phyloP scores from a whole-genome alignment of 2,888 invertebrate genomes.

The Nemurella pictetii region DNA sequence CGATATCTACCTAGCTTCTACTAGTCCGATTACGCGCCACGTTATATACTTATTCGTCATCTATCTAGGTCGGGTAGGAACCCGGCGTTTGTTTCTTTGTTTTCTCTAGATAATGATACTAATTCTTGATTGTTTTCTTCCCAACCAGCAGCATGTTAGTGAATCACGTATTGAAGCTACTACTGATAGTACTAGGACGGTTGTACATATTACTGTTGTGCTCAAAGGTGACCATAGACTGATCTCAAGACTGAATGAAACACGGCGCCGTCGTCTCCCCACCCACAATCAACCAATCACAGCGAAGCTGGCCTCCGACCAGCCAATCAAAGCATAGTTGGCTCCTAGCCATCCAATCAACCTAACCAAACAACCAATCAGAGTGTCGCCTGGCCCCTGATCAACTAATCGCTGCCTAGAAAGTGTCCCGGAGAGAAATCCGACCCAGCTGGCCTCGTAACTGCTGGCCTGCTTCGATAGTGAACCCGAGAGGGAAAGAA shows the following conservation, averaged over 20 bases:
- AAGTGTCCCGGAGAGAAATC: too few relatives aligned
- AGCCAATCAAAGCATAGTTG: background rate
- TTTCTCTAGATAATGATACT: background rate
- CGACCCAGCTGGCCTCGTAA: too few relatives aligned
- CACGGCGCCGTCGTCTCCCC: background rate
- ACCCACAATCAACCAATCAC: background rate
- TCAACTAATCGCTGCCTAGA: too few relatives aligned
- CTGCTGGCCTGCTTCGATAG: too few relatives aligned
- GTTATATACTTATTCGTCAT: background rate
- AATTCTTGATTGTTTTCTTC: background rate
- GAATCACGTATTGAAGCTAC: background rate
- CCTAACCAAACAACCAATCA: background rate
- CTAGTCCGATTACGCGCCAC: background rate
- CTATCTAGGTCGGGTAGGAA: background rate
- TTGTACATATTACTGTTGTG: slow-evolving; percentile 38
- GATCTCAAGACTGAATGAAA: slow-evolving; percentile 39
- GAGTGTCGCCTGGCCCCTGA: background rate
- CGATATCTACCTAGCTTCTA: background rate
- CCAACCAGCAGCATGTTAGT: background rate
- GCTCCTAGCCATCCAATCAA: too few relatives aligned
- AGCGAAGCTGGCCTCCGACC: background rate
- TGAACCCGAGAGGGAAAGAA: too few relatives aligned
- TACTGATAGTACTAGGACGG: slow-evolving; percentile 15
- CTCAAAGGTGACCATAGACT: slow-evolving; percentile 41
- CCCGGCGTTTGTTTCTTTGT: background rate